Evolutionary conservation across 2,888 invertebrate species (phyloP).

Genomic region (Caenorhabditis afra): DNA sequence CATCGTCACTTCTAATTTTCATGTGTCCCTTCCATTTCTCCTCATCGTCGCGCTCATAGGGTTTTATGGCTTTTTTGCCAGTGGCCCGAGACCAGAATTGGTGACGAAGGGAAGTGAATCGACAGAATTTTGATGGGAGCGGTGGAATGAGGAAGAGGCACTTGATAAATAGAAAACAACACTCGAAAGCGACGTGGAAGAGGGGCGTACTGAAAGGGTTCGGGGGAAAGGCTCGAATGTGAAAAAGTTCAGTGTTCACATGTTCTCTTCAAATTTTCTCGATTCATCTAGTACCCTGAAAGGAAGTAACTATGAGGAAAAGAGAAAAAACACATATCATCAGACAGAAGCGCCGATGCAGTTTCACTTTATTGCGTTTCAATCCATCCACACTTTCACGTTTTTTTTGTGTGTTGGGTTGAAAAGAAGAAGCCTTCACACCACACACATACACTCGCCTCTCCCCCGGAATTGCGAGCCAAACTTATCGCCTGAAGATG

Average conservation of each 20-base stretch:
- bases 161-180: slow-evolving; percentile 44
- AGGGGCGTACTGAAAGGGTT: no score
- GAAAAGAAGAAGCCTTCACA: slow-evolving; percentile 3
- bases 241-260: no score
- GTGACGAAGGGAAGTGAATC: slow-evolving; percentile 1
- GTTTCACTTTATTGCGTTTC: slow-evolving; percentile 59
- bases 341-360: slow-evolving; percentile 24
- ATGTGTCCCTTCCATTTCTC: no score
- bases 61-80: slow-evolving; percentile 16
- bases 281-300: no score
- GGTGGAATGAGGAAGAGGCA: slow-evolving; percentile 5
- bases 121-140: neutral
- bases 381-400: slow-evolving; percentile 37
- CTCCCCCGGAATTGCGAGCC: slow-evolving; percentile 21
- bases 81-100: slow-evolving; percentile 9
- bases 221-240: no score
- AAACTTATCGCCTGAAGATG: slow-evolving; percentile 30
- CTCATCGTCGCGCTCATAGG: slow-evolving; percentile 7
- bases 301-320: no score
- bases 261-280: no score
- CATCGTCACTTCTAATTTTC: slow-evolving; percentile 35
- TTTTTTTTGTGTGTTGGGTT: slow-evolving; percentile 18
- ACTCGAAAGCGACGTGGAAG: slow-evolving; percentile 12
- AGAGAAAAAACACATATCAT: slow-evolving; percentile 44
- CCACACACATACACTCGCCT: no score